Evolutionary conservation across 2,113 vertebrate genomes (phyloP), one percentile per base, ranked within the genome.

Genomic region (Mola mola): DNA sequence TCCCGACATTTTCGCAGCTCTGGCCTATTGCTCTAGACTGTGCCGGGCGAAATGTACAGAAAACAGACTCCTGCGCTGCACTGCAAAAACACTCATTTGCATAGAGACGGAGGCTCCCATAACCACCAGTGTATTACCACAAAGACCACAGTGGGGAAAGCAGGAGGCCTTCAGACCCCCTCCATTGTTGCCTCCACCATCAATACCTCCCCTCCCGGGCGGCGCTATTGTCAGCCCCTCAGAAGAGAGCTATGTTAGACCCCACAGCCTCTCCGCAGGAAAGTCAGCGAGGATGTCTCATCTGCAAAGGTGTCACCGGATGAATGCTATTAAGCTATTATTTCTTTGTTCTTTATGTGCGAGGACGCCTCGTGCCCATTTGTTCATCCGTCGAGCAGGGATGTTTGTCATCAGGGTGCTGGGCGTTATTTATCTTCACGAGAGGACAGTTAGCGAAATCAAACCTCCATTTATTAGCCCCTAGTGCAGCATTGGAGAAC

Each of bases 391-490:
- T n/a, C 3, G 12, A 50, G 53, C 13, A 15, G 56, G 40, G 61
- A 64, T 84, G 84, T 64, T 73, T 65, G 56, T 67, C 73, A 74
- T 67, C 77, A 11, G 67, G 67, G 69, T 37, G 36, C 71, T 9
- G 60, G 57, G 52, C 72, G 1, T 62, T 67, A 76, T 82, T 85
- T 80, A 87, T 88, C 78, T 74, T 55, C 22, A 13, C 48, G 34
- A 57, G 62, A 73, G 72, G 75, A 85, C 72, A 76, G 83, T 87
- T 72, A 80, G 75, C 12, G 15, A 68, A 83, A 88, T 83, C 87
- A 78, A 72, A 78, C 79, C 68, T 57, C 67, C 77, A 73, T 88
- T 83, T 81, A 82, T 87, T 82, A 82, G 75, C 80, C 78, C 55
- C 76, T 6, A 65, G 83, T 28, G 34, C 66, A 17, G 73, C 73